Evolutionary conservation across 1,140 invertebrate genomes (phyloP), one percentile per base, ranked within the genome.

Genomic region (Sinonovacula constricta): DNA sequence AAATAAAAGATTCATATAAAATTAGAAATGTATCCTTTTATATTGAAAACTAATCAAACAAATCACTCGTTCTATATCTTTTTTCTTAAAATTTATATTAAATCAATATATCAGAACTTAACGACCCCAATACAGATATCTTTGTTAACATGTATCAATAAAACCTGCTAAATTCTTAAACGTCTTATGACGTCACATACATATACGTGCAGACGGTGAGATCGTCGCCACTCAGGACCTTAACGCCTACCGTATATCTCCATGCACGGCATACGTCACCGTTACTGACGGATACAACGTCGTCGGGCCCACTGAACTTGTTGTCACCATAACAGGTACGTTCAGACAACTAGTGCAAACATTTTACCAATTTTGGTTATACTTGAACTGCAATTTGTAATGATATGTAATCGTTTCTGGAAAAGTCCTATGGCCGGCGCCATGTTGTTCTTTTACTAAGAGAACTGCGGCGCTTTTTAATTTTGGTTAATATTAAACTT

Each of bases 281-380:
- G 63, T 67, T 4, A 28, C 18, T 10, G 72, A 76, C 39, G n/a
- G 7, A 0, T 70, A 59, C 22, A 76, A 76, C 30, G 59, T 24
- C 10, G 72, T 76, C 2, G 72, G 72, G 12, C 62, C 62, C 0
- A 66, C 62, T 1, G 14, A 7, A 34, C 66, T 67, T 45, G 59
- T 51, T 14, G 59, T 76, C 2, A 22, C 66, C n/a, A 67, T 76
- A 34, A 66, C 53, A 56, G 53, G 72, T 76, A 68, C 12, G 3
- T 5, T 54, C 1, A 33, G 14, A n/a, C 22, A 1, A 34, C n/a
- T 12, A 12, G 4, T 7, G 4, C 10, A 30, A 30, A 28, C 14
- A 10, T 30, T 31, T 12, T 26, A 57, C 10, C 10, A 12, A 14
- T 14, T 15, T 57, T 10, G 10, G 10, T 57, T 10, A 57, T 57